These are phyloP conservation scores for Gyps fulvus DNA, from an alignment of 2,113 vertebrate species.

Conservation along the genomic window DNA sequence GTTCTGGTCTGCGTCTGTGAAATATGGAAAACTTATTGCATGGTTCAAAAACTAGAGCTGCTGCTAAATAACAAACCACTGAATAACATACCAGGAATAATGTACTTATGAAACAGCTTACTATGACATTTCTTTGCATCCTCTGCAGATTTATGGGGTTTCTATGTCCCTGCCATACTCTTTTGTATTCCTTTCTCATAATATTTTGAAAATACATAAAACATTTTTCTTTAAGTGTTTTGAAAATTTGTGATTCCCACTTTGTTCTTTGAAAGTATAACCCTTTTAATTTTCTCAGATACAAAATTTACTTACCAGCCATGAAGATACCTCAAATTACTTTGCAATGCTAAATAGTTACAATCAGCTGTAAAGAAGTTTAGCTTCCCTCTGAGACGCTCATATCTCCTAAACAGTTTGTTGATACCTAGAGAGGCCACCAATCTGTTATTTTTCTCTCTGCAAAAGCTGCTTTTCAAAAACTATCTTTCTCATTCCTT, in stretches of 20 bases:
- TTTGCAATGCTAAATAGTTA: not conserved
- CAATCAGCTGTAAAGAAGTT: not conserved
- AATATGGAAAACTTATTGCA: not conserved
- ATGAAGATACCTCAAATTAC: not conserved
- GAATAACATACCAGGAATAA: not conserved
- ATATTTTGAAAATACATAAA: not conserved
- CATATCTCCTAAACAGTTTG: not conserved
- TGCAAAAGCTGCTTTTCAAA: not conserved
- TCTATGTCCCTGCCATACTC: not conserved
- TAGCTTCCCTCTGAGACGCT: not conserved
- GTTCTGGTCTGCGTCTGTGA: not conserved
- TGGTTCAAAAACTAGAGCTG: not conserved
- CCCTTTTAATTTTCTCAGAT: not conserved
- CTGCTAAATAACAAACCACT: not conserved
- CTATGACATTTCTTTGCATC: not conserved
- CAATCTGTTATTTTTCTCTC: not conserved
- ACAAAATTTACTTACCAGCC: not conserved
- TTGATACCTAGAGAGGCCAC: not conserved
- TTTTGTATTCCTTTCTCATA: not conserved
- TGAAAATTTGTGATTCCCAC: not conserved
- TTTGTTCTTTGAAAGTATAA: not conserved
- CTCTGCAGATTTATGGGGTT: not conserved
- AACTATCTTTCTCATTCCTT: not conserved
- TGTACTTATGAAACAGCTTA: not conserved
- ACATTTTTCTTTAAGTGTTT: not conserved